phyloP scores from a whole-genome alignment of 2,888 invertebrate species.

The Dascillus cervinus region DNA sequence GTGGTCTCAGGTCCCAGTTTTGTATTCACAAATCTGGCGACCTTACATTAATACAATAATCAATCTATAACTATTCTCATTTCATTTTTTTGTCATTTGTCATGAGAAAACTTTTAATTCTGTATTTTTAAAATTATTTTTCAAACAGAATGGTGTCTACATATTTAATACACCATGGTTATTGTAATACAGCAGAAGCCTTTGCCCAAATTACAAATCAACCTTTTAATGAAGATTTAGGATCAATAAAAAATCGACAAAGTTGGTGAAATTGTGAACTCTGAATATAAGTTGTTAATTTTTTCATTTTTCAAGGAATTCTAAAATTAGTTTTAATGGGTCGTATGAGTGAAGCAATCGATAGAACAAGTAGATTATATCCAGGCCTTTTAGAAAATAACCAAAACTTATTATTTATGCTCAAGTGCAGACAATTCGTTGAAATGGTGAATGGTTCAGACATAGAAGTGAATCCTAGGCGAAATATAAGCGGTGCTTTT shows the following conservation, averaged over 20 bases:
- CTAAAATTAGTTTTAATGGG: slow-evolving; percentile 87
- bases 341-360: slow-evolving; percentile 92
- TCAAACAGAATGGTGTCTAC: slow-evolving; percentile 85
- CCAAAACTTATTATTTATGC: slow-evolving; percentile 85
- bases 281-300: neutral
- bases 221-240: slow-evolving; percentile 84
- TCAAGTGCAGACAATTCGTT: slow-evolving; percentile 97
- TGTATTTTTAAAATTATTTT: too few relatives aligned
- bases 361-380: slow-evolving; percentile 79
- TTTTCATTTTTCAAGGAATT: slow-evolving; percentile 60
- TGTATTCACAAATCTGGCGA: too few relatives aligned
- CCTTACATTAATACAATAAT: too few relatives aligned
- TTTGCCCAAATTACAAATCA: slow-evolving; percentile 88
- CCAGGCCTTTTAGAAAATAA: slow-evolving; percentile 90
- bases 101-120: too few relatives aligned
- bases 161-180: slow-evolving; percentile 97
- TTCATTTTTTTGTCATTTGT: too few relatives aligned
- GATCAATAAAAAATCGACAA: slow-evolving; percentile 94
- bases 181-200: slow-evolving; percentile 91
- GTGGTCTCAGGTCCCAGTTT: too few relatives aligned
- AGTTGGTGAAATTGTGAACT: slow-evolving; percentile 50
- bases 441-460: slow-evolving; percentile 96
- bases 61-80: too few relatives aligned
- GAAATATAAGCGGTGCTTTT: slow-evolving; percentile 26
- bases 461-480: slow-evolving; percentile 51